phyloP scores from a whole-genome alignment of 1,140 invertebrate species.

The Micrasema minimum region DNA sequence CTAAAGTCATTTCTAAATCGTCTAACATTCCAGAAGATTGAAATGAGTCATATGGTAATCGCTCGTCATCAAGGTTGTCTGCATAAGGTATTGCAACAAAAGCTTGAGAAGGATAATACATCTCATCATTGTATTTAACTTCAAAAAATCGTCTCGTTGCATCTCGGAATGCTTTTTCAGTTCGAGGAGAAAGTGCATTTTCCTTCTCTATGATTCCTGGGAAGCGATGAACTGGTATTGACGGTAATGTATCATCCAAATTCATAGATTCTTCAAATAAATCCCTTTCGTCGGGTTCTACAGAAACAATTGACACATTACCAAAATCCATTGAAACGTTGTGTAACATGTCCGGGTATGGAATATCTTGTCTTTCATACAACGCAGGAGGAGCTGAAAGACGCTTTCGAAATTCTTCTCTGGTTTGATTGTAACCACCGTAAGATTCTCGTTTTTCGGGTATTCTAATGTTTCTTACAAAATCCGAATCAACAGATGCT shows the following conservation, averaged over 20 bases:
- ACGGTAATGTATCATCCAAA: constrained; percentile 8
- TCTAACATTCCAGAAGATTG: not conserved
- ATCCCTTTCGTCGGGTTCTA: not conserved
- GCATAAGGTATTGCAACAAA: not conserved
- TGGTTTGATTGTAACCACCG: not conserved
- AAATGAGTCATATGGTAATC: constrained; percentile 11
- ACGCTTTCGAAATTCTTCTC: constrained; percentile 1
- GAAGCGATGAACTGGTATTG: constrained; percentile 11
- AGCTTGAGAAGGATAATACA: constrained; percentile 17
- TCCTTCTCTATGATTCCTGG: constrained; percentile 7
- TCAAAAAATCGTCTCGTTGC: constrained; percentile 20
- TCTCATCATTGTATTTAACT: constrained; percentile 18
- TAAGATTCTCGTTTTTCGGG: constrained; percentile 4
- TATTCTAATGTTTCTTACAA: not conserved
- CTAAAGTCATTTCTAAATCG: constrained; percentile 3
- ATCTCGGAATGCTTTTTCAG: constrained; percentile 19
- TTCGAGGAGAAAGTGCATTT: constrained; percentile 4
- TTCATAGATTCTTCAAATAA: constrained; percentile 17
- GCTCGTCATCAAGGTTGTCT: constrained; percentile 1
- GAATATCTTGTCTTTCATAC: not conserved
- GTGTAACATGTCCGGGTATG: not conserved
- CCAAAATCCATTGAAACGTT: constrained; percentile 16
- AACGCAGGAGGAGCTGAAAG: constrained; percentile 9
- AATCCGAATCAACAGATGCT: constrained; percentile 7
- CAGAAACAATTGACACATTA: constrained; percentile 1